These are phyloP conservation scores for Sebastes itinus DNA, from an alignment of 2,797 vertebrate genomes.

Conservation along the genomic window DNA sequence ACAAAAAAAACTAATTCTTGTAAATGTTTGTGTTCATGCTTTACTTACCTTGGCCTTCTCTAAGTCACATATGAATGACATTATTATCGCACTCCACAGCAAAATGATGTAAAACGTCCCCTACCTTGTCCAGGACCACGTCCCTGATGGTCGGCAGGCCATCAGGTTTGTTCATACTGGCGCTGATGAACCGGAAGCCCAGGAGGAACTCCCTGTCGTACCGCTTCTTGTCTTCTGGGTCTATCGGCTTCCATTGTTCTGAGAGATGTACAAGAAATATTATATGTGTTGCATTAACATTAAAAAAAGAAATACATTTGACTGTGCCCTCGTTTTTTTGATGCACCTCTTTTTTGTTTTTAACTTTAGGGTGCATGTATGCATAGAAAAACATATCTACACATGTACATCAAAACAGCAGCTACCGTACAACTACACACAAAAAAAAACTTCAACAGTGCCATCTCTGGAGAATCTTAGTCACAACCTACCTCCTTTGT, in stretches of 20 bases:
- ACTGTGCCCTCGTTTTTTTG: too few relatives aligned
- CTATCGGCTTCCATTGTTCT: conserved; percentile 95
- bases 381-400: neutral
- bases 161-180: conserved; percentile 96
- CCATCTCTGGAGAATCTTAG: neutral
- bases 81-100: neutral
- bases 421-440: neutral
- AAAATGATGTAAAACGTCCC: conserved; percentile 5
- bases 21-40: too few relatives aligned
- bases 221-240: conserved; percentile 94
- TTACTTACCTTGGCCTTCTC: too few relatives aligned
- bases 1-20: too few relatives aligned
- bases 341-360: neutral
- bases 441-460: neutral
- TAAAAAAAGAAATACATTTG: neutral
- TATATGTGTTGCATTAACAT: neutral
- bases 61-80: neutral
- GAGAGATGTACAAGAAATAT: neutral
- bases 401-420: neutral
- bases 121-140: conserved; percentile 96
- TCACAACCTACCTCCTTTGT: conserved; percentile 88
- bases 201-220: conserved; percentile 96
- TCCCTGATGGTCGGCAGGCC: conserved; percentile 94
- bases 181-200: conserved; percentile 93
- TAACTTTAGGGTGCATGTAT: neutral